Base-by-base conservation (phyloP, 2,113 vertebrate genomes). In the Cyrtonyx montezumae region DNA sequence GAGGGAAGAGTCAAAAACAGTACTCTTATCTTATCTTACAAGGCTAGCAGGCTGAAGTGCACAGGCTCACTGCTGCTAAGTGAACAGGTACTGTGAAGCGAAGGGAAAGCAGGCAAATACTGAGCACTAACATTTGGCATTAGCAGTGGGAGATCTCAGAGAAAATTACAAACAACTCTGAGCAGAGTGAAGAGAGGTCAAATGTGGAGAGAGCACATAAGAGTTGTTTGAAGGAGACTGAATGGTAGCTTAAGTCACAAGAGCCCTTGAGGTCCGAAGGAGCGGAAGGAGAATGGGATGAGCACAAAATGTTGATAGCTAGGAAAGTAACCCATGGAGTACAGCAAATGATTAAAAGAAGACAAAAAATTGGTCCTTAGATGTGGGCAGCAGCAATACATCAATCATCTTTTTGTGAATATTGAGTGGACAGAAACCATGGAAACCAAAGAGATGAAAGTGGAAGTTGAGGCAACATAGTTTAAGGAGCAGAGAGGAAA, bases 401-500 rank as follows among this genome's bases (percentile, higher is more conserved):
- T 92, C 87, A 83, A 90, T 91, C 84, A 83, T 53, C 22, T 76
- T 90, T 84, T 69, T 78, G 25, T 89, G 84, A 87, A 77, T 77
- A 91, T 36, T 83, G 79, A 92, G 65, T 86, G 76, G 79, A 90
- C 69, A 82, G 93, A 92, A 95, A 92, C 82, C 75, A 87, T 80
- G 71, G 91, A 87, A 92, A 95, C 79, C 43, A 80, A 78, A 43
- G 22, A 92, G 56, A 92, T 56, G 28, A 80, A 95, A 95, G 56
- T 92, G 37, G 79, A 89, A 90, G 87, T 59, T 90, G 85, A 89
- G 69, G 48, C 68, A 91, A 89, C n/a, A 85, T 25, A 46, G 73
- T 85, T 91, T 78, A 17, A 86, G 65, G 32, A 92, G 53, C 30
- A 8, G 25, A 78, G 30, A 80, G 16, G 10, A 88, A 89, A 83